Evolutionary conservation across 2,113 vertebrate genomes (phyloP).

Genomic region (Okapia johnstoni): DNA sequence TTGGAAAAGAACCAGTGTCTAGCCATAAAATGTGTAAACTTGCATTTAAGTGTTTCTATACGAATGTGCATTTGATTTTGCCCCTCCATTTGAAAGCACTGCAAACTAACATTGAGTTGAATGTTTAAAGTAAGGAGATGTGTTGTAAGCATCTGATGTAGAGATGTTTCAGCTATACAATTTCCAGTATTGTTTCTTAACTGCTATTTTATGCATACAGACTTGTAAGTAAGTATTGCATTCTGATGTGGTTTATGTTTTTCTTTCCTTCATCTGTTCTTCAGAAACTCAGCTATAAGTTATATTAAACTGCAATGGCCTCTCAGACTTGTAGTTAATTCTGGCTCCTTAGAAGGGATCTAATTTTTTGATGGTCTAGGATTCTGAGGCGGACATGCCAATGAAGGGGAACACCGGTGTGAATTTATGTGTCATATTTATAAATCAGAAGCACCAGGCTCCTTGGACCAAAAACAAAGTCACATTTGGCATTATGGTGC

Average conservation of each 20-base stretch:
- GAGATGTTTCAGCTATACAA: slow-evolving; percentile 59
- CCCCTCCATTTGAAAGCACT: slow-evolving; percentile 49
- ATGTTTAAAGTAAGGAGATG: slow-evolving; percentile 47
- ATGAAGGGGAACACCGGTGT: slow-evolving; percentile 49
- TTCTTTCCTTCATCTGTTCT: slow-evolving; percentile 62
- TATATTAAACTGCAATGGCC: slow-evolving; percentile 46
- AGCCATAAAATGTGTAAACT: slow-evolving; percentile 19
- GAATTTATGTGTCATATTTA: not conserved
- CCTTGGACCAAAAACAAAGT: not conserved
- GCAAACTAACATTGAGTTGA: slow-evolving; percentile 17
- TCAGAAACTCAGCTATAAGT: slow-evolving; percentile 57
- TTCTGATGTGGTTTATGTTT: slow-evolving; percentile 38
- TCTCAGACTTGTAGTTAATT: slow-evolving; percentile 57
- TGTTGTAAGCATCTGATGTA: slow-evolving; percentile 42
- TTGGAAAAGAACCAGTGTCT: slow-evolving; percentile 41
- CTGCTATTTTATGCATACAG: slow-evolving; percentile 72
- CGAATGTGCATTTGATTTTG: slow-evolving; percentile 33
- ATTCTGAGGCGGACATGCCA: slow-evolving; percentile 14
- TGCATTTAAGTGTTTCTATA: slow-evolving; percentile 31
- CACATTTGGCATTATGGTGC: accelerated
- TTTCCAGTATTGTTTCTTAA: slow-evolving; percentile 63
- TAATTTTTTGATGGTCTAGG: not conserved
- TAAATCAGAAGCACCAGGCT: slow-evolving; percentile 66
- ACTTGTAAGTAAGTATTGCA: slow-evolving; percentile 78
- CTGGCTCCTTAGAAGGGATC: not conserved